Percentiles rank a stretch among this genome's conserved stretches.
phyloP scores from a whole-genome alignment of 2,888 invertebrate species.

The Eristalinus aeneus region DNA sequence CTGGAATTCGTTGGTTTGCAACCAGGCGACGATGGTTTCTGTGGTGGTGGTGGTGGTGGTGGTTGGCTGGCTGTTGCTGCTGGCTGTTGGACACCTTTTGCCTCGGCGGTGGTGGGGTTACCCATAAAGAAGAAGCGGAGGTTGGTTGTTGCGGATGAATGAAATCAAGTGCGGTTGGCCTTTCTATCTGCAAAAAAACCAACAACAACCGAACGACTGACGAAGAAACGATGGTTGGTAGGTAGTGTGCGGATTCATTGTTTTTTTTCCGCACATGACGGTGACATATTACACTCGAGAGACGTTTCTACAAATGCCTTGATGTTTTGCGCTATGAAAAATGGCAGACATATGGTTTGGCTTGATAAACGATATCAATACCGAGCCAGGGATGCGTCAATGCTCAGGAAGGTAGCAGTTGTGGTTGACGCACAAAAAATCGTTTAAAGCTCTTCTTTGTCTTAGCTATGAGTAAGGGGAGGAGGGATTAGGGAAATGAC shows the following conservation, averaged over 20 bases:
- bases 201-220: background rate
- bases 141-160: constrained; percentile 59
- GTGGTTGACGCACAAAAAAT: background rate
- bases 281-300: constrained; percentile 37
- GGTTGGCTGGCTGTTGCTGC: constrained; percentile 60
- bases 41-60: constrained; percentile 32
- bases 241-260: background rate
- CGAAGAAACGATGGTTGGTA: background rate
- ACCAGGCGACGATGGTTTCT: background rate
- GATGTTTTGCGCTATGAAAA: constrained; percentile 16
- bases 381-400: constrained; percentile 1
- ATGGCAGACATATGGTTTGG: background rate
- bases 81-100: constrained; percentile 61
- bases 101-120: constrained; percentile 8
- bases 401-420: background rate
- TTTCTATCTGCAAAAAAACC: constrained; percentile 12
- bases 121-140: constrained; percentile 46
- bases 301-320: constrained; percentile 38
- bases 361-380: constrained; percentile 18
- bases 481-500: background rate
- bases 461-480: background rate
- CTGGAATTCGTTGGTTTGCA: constrained; percentile 23
- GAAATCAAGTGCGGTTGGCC: constrained; percentile 63
- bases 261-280: constrained; percentile 31
- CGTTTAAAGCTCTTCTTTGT: background rate